phyloP scores from a whole-genome alignment of 2,113 vertebrate genomes.

The Spheniscus mendiculus region DNA sequence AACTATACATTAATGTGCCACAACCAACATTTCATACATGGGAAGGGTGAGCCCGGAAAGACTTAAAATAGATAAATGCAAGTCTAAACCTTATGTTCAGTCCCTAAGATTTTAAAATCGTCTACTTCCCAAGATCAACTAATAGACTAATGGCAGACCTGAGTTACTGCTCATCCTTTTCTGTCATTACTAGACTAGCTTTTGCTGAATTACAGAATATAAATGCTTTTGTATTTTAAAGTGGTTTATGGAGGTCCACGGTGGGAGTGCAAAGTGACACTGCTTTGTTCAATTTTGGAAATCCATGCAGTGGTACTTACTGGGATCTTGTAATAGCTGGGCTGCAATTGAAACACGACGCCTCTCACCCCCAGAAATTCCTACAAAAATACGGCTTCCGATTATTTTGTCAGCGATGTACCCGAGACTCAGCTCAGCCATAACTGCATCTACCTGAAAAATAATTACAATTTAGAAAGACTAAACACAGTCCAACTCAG shows the following conservation, averaged over 20 bases:
- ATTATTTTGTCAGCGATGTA: slow-evolving; percentile 88
- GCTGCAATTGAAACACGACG: slow-evolving; percentile 91
- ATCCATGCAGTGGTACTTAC: slow-evolving; percentile 76
- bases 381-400: slow-evolving; percentile 80
- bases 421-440: slow-evolving; percentile 88
- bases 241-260: background rate
- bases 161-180: background rate
- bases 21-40: background rate
- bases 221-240: background rate
- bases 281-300: background rate
- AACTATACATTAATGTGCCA: background rate
- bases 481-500: background rate
- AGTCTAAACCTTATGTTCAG: background rate
- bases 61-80: background rate
- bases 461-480: background rate
- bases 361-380: slow-evolving; percentile 91
- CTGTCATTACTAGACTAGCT: background rate
- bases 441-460: slow-evolving; percentile 85
- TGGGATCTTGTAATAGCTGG: slow-evolving; percentile 93
- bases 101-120: background rate
- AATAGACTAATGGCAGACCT: background rate
- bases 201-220: background rate
- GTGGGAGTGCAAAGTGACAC: background rate
- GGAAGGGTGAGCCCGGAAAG: background rate
- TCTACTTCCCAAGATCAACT: background rate